Percentiles rank a stretch among this genome's conserved stretches.
phyloP scores from a whole-genome alignment of 2,113 vertebrate species.

The Cnemophilus loriae region DNA sequence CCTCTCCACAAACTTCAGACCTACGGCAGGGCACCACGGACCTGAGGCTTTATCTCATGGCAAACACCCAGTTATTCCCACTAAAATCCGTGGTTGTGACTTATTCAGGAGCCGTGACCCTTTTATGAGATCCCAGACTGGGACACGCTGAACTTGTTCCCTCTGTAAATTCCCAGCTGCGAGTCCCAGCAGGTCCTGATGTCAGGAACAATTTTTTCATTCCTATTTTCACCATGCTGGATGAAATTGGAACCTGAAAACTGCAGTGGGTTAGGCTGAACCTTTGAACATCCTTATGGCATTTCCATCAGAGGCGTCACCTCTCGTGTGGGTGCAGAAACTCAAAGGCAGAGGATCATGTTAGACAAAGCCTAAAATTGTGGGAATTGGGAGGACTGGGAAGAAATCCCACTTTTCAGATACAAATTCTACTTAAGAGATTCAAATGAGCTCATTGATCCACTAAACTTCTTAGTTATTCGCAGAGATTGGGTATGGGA shows the following conservation, averaged over 20 bases:
- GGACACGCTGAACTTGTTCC: not conserved
- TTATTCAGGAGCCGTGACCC: not conserved
- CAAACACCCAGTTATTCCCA: not conserved
- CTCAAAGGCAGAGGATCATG: not conserved
- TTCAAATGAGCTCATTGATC: not conserved
- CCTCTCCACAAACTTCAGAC: not conserved
- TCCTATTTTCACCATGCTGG: not conserved
- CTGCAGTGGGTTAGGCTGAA: not conserved
- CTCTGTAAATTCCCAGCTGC: rapidly evolving
- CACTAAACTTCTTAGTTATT: not conserved
- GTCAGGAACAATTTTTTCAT: not conserved
- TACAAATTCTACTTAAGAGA: not conserved
- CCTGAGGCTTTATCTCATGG: not conserved
- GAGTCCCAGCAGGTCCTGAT: not conserved
- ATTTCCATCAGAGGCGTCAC: not conserved
- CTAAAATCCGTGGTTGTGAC: not conserved
- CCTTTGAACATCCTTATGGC: not conserved
- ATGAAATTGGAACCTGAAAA: not conserved
- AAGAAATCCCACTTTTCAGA: not conserved
- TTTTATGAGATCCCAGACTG: not conserved
- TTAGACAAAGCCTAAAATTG: not conserved
- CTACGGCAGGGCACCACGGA: no score
- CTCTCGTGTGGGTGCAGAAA: not conserved
- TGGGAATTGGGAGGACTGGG: not conserved
- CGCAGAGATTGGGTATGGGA: not conserved